A percentile compares a stretch with the other conserved stretches of the same genome.
phyloP scores from a whole-genome alignment of 2,888 invertebrate species.

The Cecidostiba fungosa region DNA sequence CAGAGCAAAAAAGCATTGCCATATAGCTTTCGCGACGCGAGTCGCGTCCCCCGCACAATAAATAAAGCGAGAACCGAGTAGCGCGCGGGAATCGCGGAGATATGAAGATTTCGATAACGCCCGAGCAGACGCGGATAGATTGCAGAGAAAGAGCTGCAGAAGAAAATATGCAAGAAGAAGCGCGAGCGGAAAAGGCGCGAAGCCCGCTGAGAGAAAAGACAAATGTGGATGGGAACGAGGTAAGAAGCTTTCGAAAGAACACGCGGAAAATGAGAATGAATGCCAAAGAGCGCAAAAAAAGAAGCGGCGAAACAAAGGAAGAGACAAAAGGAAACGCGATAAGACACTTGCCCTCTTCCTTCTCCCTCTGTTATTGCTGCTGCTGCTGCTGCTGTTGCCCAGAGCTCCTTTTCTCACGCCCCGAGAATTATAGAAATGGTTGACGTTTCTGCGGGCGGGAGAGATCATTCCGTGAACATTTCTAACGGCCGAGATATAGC shows the following conservation, averaged over 20 bases:
- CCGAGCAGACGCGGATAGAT: conserved; percentile 60
- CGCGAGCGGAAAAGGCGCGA: conserved; percentile 54
- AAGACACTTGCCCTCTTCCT: conserved; percentile 40
- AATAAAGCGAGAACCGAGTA: neutral
- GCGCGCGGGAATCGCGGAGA: conserved; percentile 49
- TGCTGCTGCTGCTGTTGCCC: neutral
- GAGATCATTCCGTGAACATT: conserved; percentile 25
- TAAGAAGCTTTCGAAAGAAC: conserved; percentile 54
- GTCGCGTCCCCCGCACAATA: neutral
- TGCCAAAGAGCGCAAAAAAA: conserved; percentile 47
- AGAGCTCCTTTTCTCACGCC: conserved; percentile 18
- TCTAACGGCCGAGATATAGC: neutral
- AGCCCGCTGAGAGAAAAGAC: conserved; percentile 52
- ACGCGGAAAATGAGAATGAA: conserved; percentile 56
- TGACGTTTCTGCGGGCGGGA: conserved; percentile 17
- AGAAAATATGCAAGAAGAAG: conserved; percentile 62
- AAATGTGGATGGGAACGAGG: conserved; percentile 54
- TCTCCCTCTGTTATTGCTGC: neutral
- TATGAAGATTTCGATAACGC: conserved; percentile 63
- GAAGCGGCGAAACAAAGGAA: conserved; percentile 32
- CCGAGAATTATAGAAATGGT: conserved; percentile 45
- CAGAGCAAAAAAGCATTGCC: neutral
- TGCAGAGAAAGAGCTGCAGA: conserved; percentile 32
- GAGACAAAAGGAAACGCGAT: conserved; percentile 46
- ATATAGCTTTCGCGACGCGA: too few relatives aligned